Evolutionary conservation across 1,140 invertebrate species (phyloP).

Genomic region (Matsumurasca onukii): DNA sequence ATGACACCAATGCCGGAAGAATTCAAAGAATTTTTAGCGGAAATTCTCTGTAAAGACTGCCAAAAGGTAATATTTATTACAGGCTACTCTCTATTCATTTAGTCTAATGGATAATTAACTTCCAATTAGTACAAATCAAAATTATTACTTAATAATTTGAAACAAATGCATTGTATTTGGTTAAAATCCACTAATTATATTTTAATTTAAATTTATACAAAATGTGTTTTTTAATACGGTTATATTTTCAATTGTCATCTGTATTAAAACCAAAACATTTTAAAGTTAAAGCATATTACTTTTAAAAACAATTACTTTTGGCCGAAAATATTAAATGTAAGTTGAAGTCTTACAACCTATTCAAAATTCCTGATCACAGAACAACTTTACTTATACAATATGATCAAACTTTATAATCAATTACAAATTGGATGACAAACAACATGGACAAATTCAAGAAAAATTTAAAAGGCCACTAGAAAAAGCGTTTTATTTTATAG

Average conservation of each 20-base stretch:
- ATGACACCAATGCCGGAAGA: slow-evolving; percentile 80
- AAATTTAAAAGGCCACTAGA: neutral
- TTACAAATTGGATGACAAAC: no score
- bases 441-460: no score
- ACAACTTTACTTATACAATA: no score
- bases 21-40: slow-evolving; percentile 72
- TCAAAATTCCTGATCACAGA: no score
- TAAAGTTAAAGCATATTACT: no score
- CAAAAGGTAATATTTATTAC: slow-evolving; percentile 63
- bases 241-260: neutral
- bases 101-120: neutral
- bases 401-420: no score
- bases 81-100: neutral
- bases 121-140: neutral
- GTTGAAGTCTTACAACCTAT: no score
- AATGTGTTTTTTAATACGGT: neutral
- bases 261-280: neutral
- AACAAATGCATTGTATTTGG: neutral
- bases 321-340: no score
- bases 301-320: no score
- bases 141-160: neutral
- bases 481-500: neutral
- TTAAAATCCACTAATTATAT: neutral
- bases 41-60: slow-evolving; percentile 86
- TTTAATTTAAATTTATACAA: neutral